Conservation (phyloP, 2,797 vertebrate genomes). For the Syndactyla subalaris region DNA sequence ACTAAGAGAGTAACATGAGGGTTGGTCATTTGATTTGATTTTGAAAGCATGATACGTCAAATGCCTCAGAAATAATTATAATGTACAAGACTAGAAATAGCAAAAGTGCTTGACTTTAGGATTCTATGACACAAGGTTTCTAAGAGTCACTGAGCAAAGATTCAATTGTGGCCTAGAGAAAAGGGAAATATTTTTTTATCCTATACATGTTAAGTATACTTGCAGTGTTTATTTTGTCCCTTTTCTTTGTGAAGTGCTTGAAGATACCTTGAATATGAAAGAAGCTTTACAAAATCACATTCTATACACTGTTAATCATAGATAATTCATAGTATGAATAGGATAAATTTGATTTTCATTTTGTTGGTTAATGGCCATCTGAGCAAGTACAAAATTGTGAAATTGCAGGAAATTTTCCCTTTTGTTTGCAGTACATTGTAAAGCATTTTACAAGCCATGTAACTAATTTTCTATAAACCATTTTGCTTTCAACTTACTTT, state of each 20-base stretch:
- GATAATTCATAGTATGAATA: conserved; percentile 62
- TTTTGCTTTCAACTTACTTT: conserved; percentile 56
- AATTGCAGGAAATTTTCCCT: conserved; percentile 58
- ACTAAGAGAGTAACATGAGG: background rate
- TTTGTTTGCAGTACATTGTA: conserved; percentile 55
- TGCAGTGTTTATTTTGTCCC: background rate
- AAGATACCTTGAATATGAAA: conserved; percentile 62
- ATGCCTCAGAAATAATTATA: background rate
- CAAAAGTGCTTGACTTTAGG: background rate
- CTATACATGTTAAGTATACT: background rate
- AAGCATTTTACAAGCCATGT: conserved; percentile 42
- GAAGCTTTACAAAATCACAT: conserved; percentile 66
- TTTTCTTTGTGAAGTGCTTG: background rate
- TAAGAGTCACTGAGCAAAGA: background rate
- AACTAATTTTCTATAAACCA: conserved; percentile 59
- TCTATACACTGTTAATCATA: conserved; percentile 65
- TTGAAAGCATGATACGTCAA: background rate
- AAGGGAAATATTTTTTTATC: conserved; percentile 9
- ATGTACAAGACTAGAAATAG: background rate
- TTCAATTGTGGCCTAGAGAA: background rate
- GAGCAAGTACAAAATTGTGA: conserved; percentile 47
- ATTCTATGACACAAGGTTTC: background rate
- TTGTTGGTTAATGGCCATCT: conserved; percentile 61
- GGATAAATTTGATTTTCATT: conserved; percentile 62
- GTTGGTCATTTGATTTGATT: background rate